These are phyloP conservation scores for Danaus plexippus DNA, from an alignment of 1,140 invertebrate species.

Conservation along the genomic window DNA sequence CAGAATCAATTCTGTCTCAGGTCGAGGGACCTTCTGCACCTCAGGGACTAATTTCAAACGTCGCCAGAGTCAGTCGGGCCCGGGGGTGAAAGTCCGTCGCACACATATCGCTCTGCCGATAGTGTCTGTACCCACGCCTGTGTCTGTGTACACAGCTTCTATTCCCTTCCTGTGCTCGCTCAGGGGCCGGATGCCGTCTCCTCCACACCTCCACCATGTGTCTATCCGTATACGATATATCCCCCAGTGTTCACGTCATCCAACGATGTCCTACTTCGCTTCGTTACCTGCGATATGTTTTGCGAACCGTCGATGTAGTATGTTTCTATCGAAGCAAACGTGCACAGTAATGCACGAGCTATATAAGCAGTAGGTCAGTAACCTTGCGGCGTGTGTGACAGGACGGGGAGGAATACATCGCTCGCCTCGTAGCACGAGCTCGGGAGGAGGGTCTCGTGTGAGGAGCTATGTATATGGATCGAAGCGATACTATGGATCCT, in stretches of 20 bases:
- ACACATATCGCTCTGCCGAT: too few relatives aligned
- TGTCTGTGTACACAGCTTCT: constrained; percentile 16
- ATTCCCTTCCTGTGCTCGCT: constrained; percentile 22
- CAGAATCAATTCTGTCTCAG: too few relatives aligned
- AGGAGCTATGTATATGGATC: background rate
- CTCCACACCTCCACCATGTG: constrained; percentile 1
- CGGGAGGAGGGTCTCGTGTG: too few relatives aligned
- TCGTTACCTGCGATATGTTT: constrained; percentile 6
- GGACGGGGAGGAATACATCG: too few relatives aligned
- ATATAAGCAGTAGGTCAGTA: constrained; percentile 5
- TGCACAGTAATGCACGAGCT: constrained; percentile 7
- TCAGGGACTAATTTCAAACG: too few relatives aligned
- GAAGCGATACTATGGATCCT: constrained; percentile 1
- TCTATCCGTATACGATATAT: constrained; percentile 1
- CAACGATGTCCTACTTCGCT: constrained; percentile 12
- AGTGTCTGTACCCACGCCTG: too few relatives aligned
- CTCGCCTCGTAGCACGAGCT: too few relatives aligned
- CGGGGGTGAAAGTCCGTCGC: too few relatives aligned
- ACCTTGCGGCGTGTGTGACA: too few relatives aligned
- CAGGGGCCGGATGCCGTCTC: constrained; percentile 20
- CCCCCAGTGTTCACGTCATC: constrained; percentile 10
- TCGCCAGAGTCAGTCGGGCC: too few relatives aligned
- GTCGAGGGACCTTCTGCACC: too few relatives aligned
- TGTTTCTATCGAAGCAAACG: constrained; percentile 10
- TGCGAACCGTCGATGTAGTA: constrained; percentile 13